Evolutionary conservation across 2,888 invertebrate species (phyloP), one percentile per base, ranked within the genome.

Genomic region (Eueremaeus valkanovi): DNA sequence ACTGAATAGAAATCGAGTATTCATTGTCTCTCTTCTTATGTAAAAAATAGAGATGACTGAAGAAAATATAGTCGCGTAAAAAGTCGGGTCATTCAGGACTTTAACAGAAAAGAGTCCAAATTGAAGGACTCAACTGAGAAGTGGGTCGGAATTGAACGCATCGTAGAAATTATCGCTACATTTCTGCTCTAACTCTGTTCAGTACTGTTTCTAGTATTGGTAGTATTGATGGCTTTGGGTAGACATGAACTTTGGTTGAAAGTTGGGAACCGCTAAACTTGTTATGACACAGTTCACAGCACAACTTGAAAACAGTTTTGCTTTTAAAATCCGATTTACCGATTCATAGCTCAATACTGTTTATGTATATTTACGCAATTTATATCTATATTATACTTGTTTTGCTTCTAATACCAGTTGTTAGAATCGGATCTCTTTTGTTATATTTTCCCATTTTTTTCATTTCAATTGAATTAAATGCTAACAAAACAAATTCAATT

Each of bases 221-320:
- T n/a, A n/a, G n/a, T n/a, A n/a, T n/a, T n/a, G n/a, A n/a, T n/a
- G n/a, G n/a, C n/a, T n/a, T n/a, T n/a, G 51, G 61, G 21, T 27
- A 31, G 31, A 31, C 18, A 11, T 61, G 61, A 31, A 36, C 33
- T 36, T 8, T 33, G n/a, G n/a, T 66, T 3, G 3, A 66, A 9
- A 21, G 33, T 40, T 66, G 66, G 66, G 66, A 66, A 66, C 66
- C 66, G 24, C 66, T 66, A 40, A 13, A 66, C 36, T 21, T 66
- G 66, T 66, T 36, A 40, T 66, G 66, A 66, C 66, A 66, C 66
- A 66, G 66, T 66, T 66, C 66, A 66, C 66, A 66, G 66, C 36
- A 66, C 66, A 40, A n/a, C 36, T n/a, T 66, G 36, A 66, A 66
- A 66, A 66, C 66, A 66, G 36, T n/a, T 66, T 66, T 36, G 21